Evolutionary conservation across 2,888 invertebrate species (phyloP), one percentile per base, ranked within the genome.

Genomic region (Callinectes sapidus): DNA sequence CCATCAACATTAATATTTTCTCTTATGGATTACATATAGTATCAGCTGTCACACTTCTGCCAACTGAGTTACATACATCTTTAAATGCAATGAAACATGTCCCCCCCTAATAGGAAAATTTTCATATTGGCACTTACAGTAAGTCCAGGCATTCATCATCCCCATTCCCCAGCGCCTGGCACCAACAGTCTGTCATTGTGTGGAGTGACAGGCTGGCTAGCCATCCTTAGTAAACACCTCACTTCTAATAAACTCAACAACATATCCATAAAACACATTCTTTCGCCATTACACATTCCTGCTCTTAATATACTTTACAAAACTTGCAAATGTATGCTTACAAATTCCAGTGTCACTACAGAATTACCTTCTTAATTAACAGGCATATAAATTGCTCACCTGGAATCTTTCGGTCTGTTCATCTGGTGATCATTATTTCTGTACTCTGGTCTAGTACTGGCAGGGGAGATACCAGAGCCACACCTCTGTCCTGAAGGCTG

Each of bases 1-100:
- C 89, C 88, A 91, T 91, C 87, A 88, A 91, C 91, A 91, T 81
- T 88, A 89, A 91, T 89, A 89, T 91, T 89, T 89, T 87, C 32
- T 66, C 90, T 61, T 81, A 42, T 77, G 42, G 39, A 77, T 39
- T 77, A 71, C 32, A 28, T 89, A 71, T 89, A 55, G 5, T 88
- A n/a, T 39, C 48, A 32, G 35, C 77, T 77, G 71, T 77, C 77
- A 89, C 32, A 54, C 66, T 66, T 89, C 66, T 35, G 35, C 23
- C 89, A 61, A 66, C 55, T 55, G 32, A 35, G 88, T 88, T 35
- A 42, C 54, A 32, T n/a, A 61, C 1, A 89, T 89, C 54, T 39
- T 48, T 35, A 89, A 89, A 81, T 81, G 81, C 81, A 81, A 32
- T 81, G 81, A 81, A 35, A 88, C 32, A 35, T 23, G 3, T 28